phyloP scores from a whole-genome alignment of 1,140 invertebrate species.

The Ephestia elutella region DNA sequence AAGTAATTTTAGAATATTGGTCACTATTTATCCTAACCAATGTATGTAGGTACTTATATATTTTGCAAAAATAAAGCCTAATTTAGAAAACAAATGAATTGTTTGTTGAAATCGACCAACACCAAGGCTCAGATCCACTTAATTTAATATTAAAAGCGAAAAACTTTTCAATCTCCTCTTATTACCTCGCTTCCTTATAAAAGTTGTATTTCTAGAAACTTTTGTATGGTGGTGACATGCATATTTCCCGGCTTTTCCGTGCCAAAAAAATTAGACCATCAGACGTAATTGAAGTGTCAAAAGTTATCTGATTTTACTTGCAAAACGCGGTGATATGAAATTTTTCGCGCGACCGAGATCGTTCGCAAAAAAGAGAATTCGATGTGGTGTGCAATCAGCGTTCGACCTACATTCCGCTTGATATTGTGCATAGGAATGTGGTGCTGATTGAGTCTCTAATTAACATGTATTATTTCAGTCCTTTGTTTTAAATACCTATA shows the following conservation, averaged over 20 bases:
- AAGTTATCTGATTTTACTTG: constrained; percentile 74
- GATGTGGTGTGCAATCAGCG: constrained; percentile 67
- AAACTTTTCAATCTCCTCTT: constrained; percentile 56
- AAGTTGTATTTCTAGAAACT: constrained; percentile 51
- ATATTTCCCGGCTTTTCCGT: constrained; percentile 45
- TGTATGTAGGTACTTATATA: neutral
- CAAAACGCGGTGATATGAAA: constrained; percentile 69
- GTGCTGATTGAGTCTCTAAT: constrained; percentile 21
- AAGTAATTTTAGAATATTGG: neutral
- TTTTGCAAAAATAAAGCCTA: neutral
- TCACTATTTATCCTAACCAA: neutral
- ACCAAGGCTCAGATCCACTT: constrained; percentile 18
- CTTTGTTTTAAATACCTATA: no score
- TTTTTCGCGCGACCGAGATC: constrained; percentile 62
- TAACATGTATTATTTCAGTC: constrained; percentile 8
- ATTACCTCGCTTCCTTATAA: constrained; percentile 35
- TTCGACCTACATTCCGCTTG: constrained; percentile 59
- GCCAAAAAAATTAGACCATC: constrained; percentile 64
- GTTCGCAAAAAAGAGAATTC: constrained; percentile 68
- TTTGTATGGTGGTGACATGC: constrained; percentile 58
- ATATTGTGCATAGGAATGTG: constrained; percentile 46
- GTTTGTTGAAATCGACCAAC: no score
- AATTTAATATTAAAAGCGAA: constrained; percentile 44
- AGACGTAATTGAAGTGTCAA: constrained; percentile 73
- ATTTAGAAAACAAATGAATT: no score